Base-by-base conservation (phyloP, 2,113 vertebrate genomes). In the Rhegmatorhina hoffmannsi region DNA sequence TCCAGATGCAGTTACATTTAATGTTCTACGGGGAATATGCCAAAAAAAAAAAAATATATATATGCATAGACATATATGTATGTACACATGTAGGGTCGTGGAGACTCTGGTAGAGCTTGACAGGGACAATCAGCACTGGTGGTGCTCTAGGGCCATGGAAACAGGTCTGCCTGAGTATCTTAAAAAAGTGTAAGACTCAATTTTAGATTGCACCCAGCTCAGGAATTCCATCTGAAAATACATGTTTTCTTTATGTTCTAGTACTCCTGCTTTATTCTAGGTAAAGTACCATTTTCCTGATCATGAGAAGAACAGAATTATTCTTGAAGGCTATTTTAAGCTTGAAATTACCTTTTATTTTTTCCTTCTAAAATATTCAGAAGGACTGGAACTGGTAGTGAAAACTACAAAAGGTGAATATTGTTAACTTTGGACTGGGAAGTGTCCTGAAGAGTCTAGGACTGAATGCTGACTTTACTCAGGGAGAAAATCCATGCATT, bases 61-160 rank as follows among this genome's bases (percentile, higher is more conserved):
- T 12, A 49, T 29, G 6, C 11, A 43, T 10, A 55, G 3, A 29
- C 6, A 70, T 3, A 43, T 9, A 46, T 3, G 31, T 2, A 68
- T 8, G 11, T 2, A 58, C 1, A 79, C 4, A 16, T 1, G 1
- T 6, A 29, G 17, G 4, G 3, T 16, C 56, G 19, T 1, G 5
- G 17, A 62, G 8, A 12, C 5, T 29, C 11, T 60, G 23, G 29
- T 10, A 68, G 10, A 17, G n/a, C 23, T 69, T 40, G 25, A 50
- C 10, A 69, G 26, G 33, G 46, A 33, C 26, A 74, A 9, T 52
- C 20, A 66, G 17, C 3, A 1, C 40, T 38, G 26, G 7, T 58
- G 6, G 26, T 62, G 8, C 10, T 3, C 34, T 73, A 43, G 44
- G 28, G 18, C 7, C 25, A 26, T 12, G 15, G 6, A 20, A 72